These are phyloP conservation scores for Grallaria varia DNA, from an alignment of 2,113 vertebrate genomes.

Conservation along the genomic window DNA sequence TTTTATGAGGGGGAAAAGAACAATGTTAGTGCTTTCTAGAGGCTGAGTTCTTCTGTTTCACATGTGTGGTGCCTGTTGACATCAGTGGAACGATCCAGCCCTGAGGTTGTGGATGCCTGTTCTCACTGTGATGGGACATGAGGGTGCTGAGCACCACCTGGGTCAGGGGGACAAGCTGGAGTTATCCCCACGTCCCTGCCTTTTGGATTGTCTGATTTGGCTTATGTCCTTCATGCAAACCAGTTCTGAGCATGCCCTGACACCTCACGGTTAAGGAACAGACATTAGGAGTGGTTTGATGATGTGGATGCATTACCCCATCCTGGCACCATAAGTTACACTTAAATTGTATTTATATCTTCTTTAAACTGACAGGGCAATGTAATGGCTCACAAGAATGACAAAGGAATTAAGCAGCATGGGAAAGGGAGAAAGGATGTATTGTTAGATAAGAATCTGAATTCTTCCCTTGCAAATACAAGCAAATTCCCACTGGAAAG, in stretches of 20 bases:
- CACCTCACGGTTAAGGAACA: neutral
- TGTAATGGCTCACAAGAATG: neutral
- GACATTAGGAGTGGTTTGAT: neutral
- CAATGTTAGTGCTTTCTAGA: neutral
- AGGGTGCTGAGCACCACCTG: neutral
- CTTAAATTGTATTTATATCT: neutral
- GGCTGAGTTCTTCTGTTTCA: neutral
- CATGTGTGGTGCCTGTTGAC: neutral
- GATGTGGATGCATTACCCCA: neutral
- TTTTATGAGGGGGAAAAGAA: neutral
- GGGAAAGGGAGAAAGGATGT: neutral
- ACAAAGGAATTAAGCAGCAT: constrained; percentile 15
- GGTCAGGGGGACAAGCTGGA: neutral
- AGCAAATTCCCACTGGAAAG: constrained; percentile 47
- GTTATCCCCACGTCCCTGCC: neutral
- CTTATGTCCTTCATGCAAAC: neutral
- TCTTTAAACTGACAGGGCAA: neutral
- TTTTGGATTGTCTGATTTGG: neutral
- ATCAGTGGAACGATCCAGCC: neutral
- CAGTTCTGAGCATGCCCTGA: neutral
- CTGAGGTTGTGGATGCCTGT: neutral
- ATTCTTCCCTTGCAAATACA: constrained; percentile 21
- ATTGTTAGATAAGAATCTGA: neutral
- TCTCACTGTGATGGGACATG: neutral
- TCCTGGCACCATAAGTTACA: neutral